phyloP scores from a whole-genome alignment of 2,888 invertebrate genomes.

The Priapulus caudatus region DNA sequence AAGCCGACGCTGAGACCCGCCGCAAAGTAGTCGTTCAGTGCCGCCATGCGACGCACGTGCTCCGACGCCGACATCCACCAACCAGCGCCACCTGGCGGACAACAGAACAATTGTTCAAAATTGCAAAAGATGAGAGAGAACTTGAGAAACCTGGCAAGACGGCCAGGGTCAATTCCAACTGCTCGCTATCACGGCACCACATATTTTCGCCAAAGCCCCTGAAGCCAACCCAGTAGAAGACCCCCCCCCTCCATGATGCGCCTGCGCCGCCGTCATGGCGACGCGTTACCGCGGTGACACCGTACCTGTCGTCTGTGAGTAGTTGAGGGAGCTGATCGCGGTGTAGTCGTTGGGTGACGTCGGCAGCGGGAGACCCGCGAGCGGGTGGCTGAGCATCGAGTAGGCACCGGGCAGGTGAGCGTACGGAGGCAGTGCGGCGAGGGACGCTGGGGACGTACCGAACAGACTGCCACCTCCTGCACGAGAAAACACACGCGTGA shows the following conservation, averaged over 20 bases:
- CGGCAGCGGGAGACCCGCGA: not conserved
- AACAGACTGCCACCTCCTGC: not conserved
- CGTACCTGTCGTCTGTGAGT: not conserved
- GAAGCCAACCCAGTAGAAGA: too few relatives aligned
- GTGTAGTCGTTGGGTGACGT: not conserved
- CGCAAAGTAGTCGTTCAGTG: slow-evolving; percentile 1
- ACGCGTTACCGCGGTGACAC: too few relatives aligned
- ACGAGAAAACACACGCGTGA: too few relatives aligned
- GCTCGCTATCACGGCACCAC: too few relatives aligned
- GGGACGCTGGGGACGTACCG: not conserved
- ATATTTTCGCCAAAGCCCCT: too few relatives aligned
- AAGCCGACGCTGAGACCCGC: not conserved
- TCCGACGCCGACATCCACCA: not conserved
- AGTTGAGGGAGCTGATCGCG: not conserved
- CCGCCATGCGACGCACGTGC: not conserved
- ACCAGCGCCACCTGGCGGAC: not conserved
- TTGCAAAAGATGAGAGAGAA: not conserved
- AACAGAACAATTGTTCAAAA: not conserved
- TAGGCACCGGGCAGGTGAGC: not conserved
- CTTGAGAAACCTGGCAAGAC: not conserved
- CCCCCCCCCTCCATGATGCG: too few relatives aligned
- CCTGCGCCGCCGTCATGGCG: too few relatives aligned
- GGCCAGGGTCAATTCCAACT: too few relatives aligned
- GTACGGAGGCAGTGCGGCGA: too few relatives aligned
- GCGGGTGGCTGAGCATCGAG: not conserved